Percentiles rank a stretch among this genome's conserved stretches.
phyloP scores from a whole-genome alignment of 1,140 invertebrate genomes.

The Scaptodrosophila lebanonensis region DNA sequence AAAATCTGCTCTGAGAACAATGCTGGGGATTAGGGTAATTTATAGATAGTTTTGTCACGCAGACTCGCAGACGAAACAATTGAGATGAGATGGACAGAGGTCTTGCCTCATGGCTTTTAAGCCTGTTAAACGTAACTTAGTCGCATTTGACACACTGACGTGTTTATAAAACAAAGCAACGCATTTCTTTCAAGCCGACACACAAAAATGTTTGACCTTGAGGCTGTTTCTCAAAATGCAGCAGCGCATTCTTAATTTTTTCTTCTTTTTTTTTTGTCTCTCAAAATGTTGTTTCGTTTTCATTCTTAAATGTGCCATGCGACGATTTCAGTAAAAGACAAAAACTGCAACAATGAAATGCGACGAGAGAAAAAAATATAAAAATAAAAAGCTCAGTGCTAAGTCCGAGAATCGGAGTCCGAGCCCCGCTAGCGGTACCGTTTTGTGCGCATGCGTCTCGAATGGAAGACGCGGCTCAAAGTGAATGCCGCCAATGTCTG shows the following conservation, averaged over 20 bases:
- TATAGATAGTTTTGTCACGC: too few species aligned
- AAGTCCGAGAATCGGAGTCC: too few species aligned
- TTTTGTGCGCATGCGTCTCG: slow-evolving; percentile 77
- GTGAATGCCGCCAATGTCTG: slow-evolving; percentile 60
- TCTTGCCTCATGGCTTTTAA: slow-evolving; percentile 2
- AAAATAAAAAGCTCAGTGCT: too few species aligned
- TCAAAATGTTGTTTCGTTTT: slow-evolving; percentile 57
- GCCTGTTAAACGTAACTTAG: slow-evolving; percentile 50
- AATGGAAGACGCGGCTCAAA: slow-evolving; percentile 69
- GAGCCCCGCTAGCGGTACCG: slow-evolving; percentile 74
- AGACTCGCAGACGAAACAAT: too few species aligned
- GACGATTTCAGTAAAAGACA: slow-evolving; percentile 1
- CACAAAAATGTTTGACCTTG: slow-evolving; percentile 48
- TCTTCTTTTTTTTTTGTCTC: too few species aligned
- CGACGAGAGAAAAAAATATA: slow-evolving; percentile 73
- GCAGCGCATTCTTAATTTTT: too few species aligned
- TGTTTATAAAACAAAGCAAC: slow-evolving; percentile 45
- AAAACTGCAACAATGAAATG: slow-evolving; percentile 68
- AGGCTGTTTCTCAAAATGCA: slow-evolving; percentile 25
- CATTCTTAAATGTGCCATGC: slow-evolving; percentile 59
- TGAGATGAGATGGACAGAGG: too few species aligned
- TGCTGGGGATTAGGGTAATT: too few species aligned
- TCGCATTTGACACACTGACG: slow-evolving; percentile 67
- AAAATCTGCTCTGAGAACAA: too few species aligned
- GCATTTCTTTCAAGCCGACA: slow-evolving; percentile 6